Base-by-base conservation (phyloP, 2,113 vertebrate genomes). In the Leuciscus idus region DNA sequence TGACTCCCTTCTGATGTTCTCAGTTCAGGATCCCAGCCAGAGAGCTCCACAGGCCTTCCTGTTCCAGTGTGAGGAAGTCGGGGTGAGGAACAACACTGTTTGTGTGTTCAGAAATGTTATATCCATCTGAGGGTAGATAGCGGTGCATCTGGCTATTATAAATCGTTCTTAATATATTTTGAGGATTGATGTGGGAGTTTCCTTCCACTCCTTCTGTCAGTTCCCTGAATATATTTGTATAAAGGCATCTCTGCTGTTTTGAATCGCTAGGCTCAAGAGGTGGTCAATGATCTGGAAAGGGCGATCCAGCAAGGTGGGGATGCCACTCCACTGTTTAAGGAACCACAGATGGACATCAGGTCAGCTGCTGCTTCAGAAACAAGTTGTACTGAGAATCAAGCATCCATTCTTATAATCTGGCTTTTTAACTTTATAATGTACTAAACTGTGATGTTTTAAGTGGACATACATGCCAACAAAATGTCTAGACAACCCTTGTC, bases 41-140 rank as follows among this genome's bases (percentile, higher is more conserved):
- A 89, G 68, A 1, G 15, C 39, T 8, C 85, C 4, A 15, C 96
- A 91, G 86, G 93, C 96, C 76, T 94, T 95, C 88, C 91, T 98
- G 81, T 98, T 98, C 93, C 97, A 98, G 90, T 98, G 97, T 87
- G 93, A 96, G 33, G 95, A 95, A 76, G 90, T 91, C 0, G 93
- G 94, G 91, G 98, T 97, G 91, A 97, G 97, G 88, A 85, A 76
- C 57, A 59, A 11, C 23, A 26, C 48, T 64, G 17, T 9, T 23
- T 57, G 5, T 59, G 15, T 80, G 43, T 39, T 74, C 39, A 74
- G 11, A 39, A n/a, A 46, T 28, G 46, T 28, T 75, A 75, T 2
- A 28, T 50, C 46, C n/a, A 7, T 46, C 6, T 6, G 4, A 46
- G n/a, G 12, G 23, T 15, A 46, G 70, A 74, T 74, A 48, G 72